Evolutionary conservation across 2,888 invertebrate species (phyloP), one percentile per base, ranked within the genome.

Genomic region (Mylabris sibirica): DNA sequence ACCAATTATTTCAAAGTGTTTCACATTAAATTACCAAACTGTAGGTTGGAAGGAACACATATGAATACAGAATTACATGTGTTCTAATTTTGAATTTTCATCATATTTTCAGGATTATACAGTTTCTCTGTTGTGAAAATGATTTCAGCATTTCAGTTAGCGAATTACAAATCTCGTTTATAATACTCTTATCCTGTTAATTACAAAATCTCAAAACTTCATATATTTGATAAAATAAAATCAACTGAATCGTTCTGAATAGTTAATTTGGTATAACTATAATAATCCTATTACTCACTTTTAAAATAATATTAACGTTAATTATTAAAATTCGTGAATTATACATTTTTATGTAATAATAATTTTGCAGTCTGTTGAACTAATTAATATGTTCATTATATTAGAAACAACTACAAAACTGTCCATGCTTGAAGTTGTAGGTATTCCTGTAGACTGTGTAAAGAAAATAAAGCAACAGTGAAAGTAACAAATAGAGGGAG

Each of bases 281-380:
- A 30, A 14, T 38, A 44, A 44, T 44, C 12, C 2, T 20, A 20
- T 20, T 22, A 20, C 20, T 20, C 49, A 49, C 17, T 20, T 49
- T 49, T 11, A 49, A 9, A 49, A 49, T n/a, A n/a, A 44, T 49
- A 49, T 22, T 11, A 49, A 22, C 20, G 8, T 20, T 3, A 17
- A 4, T 49, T 49, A 9, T 49, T 66, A 64, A 64, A 69, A 61
- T 66, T 17, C n/a, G 44, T 60, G 64, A 63, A 66, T 49, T 64
- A 30, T 60, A 57, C n/a, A 9, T 59, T 57, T 70, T 70, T 71
- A 66, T 66, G 69, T 71, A 71, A 71, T 24, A 38, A 57, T 62
- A 67, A 67, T 69, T 72, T 72, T 69, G 67, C 69, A 72, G 68
- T 67, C 69, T 69, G 66, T 30, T 69, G 65, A 44, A 65, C 67